phyloP scores from a whole-genome alignment of 23 tunicate species.

The Trididemnum clinides region DNA sequence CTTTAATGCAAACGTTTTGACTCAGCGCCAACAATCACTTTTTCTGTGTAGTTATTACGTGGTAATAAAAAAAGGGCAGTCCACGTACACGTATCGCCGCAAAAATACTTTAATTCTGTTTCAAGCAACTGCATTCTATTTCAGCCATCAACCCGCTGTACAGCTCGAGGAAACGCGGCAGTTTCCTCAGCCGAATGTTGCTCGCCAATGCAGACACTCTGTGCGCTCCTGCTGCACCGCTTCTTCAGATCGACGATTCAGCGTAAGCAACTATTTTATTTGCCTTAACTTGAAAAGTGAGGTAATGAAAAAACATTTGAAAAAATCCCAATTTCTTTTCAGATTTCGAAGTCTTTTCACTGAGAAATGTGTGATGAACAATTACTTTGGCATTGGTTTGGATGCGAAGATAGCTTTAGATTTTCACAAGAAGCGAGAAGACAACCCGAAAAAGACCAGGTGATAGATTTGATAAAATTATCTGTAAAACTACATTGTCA shows the following conservation, averaged over 20 bases:
- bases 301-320: no score
- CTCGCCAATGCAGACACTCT: conserved; percentile 83
- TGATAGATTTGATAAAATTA: no score
- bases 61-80: no score
- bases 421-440: conserved; percentile 88
- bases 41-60: no score
- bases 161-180: background rate
- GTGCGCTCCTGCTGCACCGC: conserved; percentile 96
- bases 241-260: conserved; percentile 40
- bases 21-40: no score
- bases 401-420: conserved; percentile 95
- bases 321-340: background rate
- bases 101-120: no score
- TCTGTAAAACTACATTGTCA: no score
- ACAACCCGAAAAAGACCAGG: conserved; percentile 93
- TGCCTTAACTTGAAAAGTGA: no score
- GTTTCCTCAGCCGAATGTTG: conserved; percentile 67
- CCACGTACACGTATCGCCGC: no score
- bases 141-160: conserved; percentile 76
- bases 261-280: conserved; percentile 32
- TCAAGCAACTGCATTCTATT: background rate
- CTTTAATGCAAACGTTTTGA: no score
- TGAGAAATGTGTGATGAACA: conserved; percentile 98
- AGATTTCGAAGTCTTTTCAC: conserved; percentile 37
- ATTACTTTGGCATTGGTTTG: conserved; percentile 95